Conservation (phyloP, 1,140 invertebrate genomes). For the Cyrtorhinus lividipennis region DNA sequence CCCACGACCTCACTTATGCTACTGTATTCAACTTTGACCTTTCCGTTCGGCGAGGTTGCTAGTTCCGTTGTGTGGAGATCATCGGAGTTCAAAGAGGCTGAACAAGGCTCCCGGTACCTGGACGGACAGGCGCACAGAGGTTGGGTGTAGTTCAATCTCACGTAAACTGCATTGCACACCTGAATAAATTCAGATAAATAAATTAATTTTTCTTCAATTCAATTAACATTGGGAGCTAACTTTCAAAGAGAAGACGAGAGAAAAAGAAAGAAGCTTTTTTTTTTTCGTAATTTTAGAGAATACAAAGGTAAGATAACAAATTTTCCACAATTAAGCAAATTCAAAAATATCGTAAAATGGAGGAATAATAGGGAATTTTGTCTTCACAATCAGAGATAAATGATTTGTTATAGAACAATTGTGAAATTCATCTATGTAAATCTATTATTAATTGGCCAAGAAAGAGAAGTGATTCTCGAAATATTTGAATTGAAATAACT, state of each 20-base stretch:
- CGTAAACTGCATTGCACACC: slow-evolving; percentile 86
- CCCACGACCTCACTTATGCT: background rate
- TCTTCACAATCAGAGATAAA: no score
- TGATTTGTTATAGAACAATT: no score
- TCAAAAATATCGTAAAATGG: no score
- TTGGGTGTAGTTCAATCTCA: slow-evolving; percentile 80
- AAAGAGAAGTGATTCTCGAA: no score
- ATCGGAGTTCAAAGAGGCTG: slow-evolving; percentile 70
- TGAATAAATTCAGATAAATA: slow-evolving; percentile 30
- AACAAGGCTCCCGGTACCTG: slow-evolving; percentile 75
- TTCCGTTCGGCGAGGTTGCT: slow-evolving; percentile 62
- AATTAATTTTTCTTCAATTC: slow-evolving; percentile 12
- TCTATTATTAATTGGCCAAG: no score
- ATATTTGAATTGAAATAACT: no score
- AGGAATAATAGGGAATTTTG: no score
- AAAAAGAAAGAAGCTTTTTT: background rate
- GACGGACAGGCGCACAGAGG: slow-evolving; percentile 78
- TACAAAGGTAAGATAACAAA: no score
- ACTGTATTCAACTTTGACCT: slow-evolving; percentile 38
- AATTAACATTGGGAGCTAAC: slow-evolving; percentile 1
- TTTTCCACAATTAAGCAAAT: no score
- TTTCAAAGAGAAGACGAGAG: slow-evolving; percentile 2
- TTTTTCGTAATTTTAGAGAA: no score
- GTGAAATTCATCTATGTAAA: no score
- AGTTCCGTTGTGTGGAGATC: slow-evolving; percentile 83